These are phyloP conservation scores for Plebejus argus DNA, from an alignment of 2,888 invertebrate species.

Conservation along the genomic window DNA sequence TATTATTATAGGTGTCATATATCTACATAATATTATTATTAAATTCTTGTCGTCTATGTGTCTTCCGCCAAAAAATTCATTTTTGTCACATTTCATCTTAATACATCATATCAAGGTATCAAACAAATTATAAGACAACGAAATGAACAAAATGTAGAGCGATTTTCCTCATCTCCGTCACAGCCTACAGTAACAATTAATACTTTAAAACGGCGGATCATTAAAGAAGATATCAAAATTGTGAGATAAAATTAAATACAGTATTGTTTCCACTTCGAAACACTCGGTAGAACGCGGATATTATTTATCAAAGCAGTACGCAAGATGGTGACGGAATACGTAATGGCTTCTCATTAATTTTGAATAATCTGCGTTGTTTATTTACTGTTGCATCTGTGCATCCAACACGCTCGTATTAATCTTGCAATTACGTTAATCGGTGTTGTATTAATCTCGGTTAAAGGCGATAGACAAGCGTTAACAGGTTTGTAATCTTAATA, in stretches of 20 bases:
- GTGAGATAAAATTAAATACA: slow-evolving; percentile 10
- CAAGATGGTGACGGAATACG: slow-evolving; percentile 55
- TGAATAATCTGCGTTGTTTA: slow-evolving; percentile 21
- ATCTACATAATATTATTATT: too few species aligned
- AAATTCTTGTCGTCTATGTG: too few species aligned
- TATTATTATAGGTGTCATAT: too few species aligned
- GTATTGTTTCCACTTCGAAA: slow-evolving; percentile 40
- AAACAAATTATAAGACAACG: background rate
- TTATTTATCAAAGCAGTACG: slow-evolving; percentile 48
- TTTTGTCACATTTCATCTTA: background rate
- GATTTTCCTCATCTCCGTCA: background rate
- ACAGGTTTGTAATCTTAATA: background rate
- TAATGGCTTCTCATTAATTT: slow-evolving; percentile 52
- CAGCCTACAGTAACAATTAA: background rate
- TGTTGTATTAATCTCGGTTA: slow-evolving; percentile 1
- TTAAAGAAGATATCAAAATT: background rate
- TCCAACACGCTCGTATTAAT: background rate
- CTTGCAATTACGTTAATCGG: background rate
- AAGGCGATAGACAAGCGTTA: background rate
- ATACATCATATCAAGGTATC: background rate
- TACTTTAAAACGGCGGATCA: background rate
- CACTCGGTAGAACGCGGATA: slow-evolving; percentile 48
- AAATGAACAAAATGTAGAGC: background rate
- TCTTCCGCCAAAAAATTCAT: too few species aligned
- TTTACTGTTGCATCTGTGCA: slow-evolving; percentile 13